Evolutionary conservation across 2,113 vertebrate genomes (phyloP), one percentile per base, ranked within the genome.

Genomic region (Anarhynchus alexandrinus): DNA sequence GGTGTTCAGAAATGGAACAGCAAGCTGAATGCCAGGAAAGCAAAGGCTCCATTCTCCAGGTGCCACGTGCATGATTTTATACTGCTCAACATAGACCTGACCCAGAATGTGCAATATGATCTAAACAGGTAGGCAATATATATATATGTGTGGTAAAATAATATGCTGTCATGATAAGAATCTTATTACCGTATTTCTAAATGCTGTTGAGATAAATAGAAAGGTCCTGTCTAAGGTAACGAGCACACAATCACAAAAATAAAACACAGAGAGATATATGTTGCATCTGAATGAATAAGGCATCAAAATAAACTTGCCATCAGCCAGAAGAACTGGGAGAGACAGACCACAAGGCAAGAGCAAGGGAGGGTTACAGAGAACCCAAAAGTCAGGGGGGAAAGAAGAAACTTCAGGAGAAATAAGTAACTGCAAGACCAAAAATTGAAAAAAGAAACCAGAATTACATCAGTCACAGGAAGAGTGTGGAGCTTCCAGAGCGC

Each of bases 51-150:
- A 0, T 99, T 99, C 98, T 99, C 99, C 40, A 98, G 99, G 57
- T 99, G 99, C 89, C 99, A 99, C 0, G 98, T 99, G 78, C 99
- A 98, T 32, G 99, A 99, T 95, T 99, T 99, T 67, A 97, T 99
- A 86, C 97, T 99, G 96, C 99, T 99, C 67, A 99, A 99, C 72
- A 98, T 99, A 91, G 99, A 99, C 97, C 98, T 99, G 97, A 99
- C 99, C 10, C 99, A 99, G 98, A 99, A 99, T 10, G 99, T 99
- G 74, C 99, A 99, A 97, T 99, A 99, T 55, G 99, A 99, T 96
- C 98, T 99, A 8, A 99, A 99, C 97, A 99, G 99, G 99, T 99
- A 96, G 92, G 98, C n/a, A 19, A 26, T 26, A 7, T 59, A 14
- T 42, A 22, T 42, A 32, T 11, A 5, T 36, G 32, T 62, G 15